Evolutionary conservation across 2,797 vertebrate species (phyloP).

Genomic region (Aulostomus chinensis): DNA sequence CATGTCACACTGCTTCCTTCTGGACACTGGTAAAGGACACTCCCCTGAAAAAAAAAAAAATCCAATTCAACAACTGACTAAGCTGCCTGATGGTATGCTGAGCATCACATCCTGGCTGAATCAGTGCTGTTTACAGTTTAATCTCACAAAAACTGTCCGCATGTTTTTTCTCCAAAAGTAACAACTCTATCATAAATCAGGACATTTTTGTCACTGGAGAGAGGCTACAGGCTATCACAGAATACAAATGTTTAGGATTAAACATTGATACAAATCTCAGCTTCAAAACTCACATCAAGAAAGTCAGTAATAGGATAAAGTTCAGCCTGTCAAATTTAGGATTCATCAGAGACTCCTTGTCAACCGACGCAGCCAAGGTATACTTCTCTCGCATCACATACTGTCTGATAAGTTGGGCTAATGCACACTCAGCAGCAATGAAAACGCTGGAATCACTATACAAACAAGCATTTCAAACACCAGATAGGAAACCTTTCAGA

Average conservation of each 20-base stretch:
- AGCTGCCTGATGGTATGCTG: not conserved
- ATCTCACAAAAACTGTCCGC: not conserved
- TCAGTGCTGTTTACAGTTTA: not conserved
- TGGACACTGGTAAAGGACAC: too few relatives aligned
- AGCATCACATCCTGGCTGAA: not conserved
- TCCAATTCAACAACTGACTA: too few relatives aligned
- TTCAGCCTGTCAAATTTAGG: too few relatives aligned
- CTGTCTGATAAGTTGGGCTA: too few relatives aligned
- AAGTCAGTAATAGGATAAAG: not conserved
- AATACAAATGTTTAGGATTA: not conserved
- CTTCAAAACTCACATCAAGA: not conserved
- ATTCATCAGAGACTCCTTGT: too few relatives aligned
- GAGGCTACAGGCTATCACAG: not conserved
- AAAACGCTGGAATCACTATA: slow-evolving; percentile 5
- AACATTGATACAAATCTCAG: not conserved
- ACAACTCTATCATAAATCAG: too few relatives aligned
- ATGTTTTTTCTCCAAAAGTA: not conserved
- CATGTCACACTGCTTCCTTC: too few relatives aligned
- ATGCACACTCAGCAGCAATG: not conserved
- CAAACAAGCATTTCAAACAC: slow-evolving; percentile 1
- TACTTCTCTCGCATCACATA: too few relatives aligned
- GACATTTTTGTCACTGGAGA: not conserved
- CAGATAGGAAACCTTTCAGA: not conserved
- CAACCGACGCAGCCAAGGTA: not conserved
- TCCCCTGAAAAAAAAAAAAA: too few relatives aligned